Evolutionary conservation across 2,113 vertebrate species (phyloP).

Genomic region (Dissostichus mawsoni): DNA sequence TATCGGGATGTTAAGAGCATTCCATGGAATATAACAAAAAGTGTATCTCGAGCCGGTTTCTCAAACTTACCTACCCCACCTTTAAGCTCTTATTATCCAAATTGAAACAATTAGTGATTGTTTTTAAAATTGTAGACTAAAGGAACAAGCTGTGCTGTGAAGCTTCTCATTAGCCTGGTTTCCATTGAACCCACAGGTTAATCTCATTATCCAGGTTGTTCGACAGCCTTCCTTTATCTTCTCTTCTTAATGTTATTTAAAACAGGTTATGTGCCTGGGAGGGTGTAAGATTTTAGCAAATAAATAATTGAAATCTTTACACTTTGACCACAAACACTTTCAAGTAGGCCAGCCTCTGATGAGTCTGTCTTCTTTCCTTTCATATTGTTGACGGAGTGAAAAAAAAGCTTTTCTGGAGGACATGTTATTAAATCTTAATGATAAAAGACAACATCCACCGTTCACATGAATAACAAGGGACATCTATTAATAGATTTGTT

Average conservation of each 20-base stretch:
- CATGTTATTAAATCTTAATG: slow-evolving; percentile 27
- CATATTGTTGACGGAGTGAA: slow-evolving; percentile 4
- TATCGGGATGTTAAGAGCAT: no score
- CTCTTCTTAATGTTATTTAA: background rate
- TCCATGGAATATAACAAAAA: no score
- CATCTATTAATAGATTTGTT: slow-evolving; percentile 1
- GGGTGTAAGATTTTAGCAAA: slow-evolving; percentile 19
- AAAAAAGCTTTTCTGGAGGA: slow-evolving; percentile 13
- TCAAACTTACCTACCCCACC: no score
- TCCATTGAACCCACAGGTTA: slow-evolving; percentile 23
- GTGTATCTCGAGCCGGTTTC: no score
- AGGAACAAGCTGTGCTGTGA: background rate
- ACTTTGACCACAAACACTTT: slow-evolving; percentile 33
- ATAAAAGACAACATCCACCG: slow-evolving; percentile 17
- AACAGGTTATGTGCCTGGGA: slow-evolving; percentile 12
- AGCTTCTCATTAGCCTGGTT: slow-evolving; percentile 33
- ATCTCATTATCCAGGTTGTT: slow-evolving; percentile 40
- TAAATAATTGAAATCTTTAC: slow-evolving; percentile 33
- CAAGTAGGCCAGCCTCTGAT: slow-evolving; percentile 19
- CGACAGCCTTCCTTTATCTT: slow-evolving; percentile 9
- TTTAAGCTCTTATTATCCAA: slow-evolving; percentile 9
- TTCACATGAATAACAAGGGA: slow-evolving; percentile 4
- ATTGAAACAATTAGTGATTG: slow-evolving; percentile 24
- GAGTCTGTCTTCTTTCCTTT: slow-evolving; percentile 1
- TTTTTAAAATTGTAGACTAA: background rate